Evolutionary conservation across 2,113 vertebrate species (phyloP).

Genomic region (Poecilia latipinna): DNA sequence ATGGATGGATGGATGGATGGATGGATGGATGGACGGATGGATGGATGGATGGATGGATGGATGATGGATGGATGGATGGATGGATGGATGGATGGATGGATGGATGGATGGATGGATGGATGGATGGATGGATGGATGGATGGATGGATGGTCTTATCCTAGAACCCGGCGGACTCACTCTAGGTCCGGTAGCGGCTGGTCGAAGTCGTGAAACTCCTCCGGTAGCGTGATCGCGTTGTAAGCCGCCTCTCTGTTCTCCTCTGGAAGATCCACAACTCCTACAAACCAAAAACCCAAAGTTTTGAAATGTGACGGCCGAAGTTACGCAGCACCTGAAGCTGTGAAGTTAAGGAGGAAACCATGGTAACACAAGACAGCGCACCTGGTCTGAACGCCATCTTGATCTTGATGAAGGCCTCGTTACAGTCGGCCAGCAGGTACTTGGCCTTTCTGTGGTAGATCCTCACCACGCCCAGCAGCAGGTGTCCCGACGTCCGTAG

Average conservation of each 20-base stretch:
- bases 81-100: too few relatives aligned
- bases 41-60: too few relatives aligned
- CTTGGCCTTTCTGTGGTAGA: slow-evolving; percentile 98
- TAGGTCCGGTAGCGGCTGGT: slow-evolving; percentile 94
- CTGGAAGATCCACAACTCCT: slow-evolving; percentile 97
- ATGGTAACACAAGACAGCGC: slow-evolving; percentile 5
- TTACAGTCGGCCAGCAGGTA: slow-evolving; percentile 98
- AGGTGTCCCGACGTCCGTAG: slow-evolving; percentile 95
- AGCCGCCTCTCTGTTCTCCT: slow-evolving; percentile 96
- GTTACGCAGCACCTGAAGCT: too few relatives aligned
- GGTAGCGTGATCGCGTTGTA: slow-evolving; percentile 98
- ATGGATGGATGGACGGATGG: too few relatives aligned
- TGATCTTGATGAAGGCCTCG: slow-evolving; percentile 98
- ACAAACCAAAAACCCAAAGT: not conserved
- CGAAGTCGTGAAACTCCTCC: slow-evolving; percentile 98
- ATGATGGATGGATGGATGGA: too few relatives aligned
- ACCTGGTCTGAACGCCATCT: slow-evolving; percentile 99
- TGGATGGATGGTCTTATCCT: not conserved
- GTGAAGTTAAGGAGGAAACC: too few relatives aligned
- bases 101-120: too few relatives aligned
- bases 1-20: too few relatives aligned
- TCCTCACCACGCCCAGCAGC: slow-evolving; percentile 94
- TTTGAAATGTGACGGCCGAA: not conserved
- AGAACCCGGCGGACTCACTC: slow-evolving; percentile 83
- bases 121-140: too few relatives aligned